A percentile compares a stretch with the other conserved stretches of the same genome.
Evolutionary conservation across 2,888 invertebrate genomes (phyloP).

Genomic region (Himalopsyche japonica): DNA sequence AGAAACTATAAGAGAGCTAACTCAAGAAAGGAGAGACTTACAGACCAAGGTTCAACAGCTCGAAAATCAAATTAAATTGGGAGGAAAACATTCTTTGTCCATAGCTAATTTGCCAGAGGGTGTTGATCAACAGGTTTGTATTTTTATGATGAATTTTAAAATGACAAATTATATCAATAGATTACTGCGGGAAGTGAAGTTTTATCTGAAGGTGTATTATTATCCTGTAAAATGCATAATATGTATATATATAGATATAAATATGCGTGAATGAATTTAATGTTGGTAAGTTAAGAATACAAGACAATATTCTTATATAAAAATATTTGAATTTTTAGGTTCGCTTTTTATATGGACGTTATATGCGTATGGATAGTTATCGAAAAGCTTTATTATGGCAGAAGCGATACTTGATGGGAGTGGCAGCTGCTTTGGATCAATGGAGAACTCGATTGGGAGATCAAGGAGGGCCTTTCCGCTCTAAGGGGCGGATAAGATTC

Average conservation of each 20-base stretch:
- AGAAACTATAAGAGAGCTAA: conserved; percentile 48
- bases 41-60: conserved; percentile 55
- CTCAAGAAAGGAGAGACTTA: conserved; percentile 45
- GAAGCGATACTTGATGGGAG: conserved; percentile 81
- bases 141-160: no score
- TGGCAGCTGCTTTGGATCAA: conserved; percentile 60
- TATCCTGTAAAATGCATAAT: no score
- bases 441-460: conserved; percentile 51
- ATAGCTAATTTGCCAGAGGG: conserved; percentile 37
- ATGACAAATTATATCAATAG: no score
- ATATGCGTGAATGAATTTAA: neutral
- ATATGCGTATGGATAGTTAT: conserved; percentile 80
- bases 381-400: conserved; percentile 88
- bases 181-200: neutral
- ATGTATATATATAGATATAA: no score
- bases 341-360: conserved; percentile 59
- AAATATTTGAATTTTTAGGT: conserved; percentile 45
- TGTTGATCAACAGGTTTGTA: conserved; percentile 42
- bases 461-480: conserved; percentile 44
- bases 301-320: neutral
- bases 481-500: conserved; percentile 46
- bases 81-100: conserved; percentile 27
- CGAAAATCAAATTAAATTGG: conserved; percentile 44
- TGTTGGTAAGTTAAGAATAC: neutral
- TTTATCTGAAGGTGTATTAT: neutral